These are phyloP conservation scores for Melanerpes aurifrons DNA, from an alignment of 2,113 vertebrate species.

Conservation along the genomic window DNA sequence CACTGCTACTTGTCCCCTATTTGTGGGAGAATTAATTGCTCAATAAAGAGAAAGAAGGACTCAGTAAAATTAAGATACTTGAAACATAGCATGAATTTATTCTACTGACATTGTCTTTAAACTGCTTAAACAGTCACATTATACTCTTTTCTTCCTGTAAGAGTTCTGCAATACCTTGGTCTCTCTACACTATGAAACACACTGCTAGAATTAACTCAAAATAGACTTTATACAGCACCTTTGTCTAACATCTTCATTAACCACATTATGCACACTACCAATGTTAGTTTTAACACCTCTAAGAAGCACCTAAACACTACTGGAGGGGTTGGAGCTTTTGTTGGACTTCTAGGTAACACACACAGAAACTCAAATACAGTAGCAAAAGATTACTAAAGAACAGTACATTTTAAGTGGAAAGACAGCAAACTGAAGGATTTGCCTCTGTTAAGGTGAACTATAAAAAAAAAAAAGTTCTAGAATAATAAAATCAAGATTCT, in stretches of 20 bases:
- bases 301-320: not conserved
- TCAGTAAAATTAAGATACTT: not conserved
- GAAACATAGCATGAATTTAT: not conserved
- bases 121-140: not conserved
- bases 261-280: not conserved
- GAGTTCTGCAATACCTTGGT: not conserved
- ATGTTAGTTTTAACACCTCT: not conserved
- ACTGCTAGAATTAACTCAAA: not conserved
- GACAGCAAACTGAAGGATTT: not conserved
- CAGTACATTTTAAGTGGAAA: fast-evolving
- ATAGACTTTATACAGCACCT: not conserved
- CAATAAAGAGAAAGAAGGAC: not conserved
- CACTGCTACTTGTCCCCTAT: not conserved
- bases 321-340: fast-evolving
- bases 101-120: not conserved
- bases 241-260: not conserved
- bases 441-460: not conserved
- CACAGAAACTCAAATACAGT: not conserved
- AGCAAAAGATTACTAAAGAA: not conserved
- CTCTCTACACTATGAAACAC: not conserved
- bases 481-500: not conserved
- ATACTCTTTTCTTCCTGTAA: not conserved
- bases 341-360: not conserved
- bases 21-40: not conserved
- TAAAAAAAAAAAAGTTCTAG: not conserved